Base-by-base conservation (phyloP, 2,888 invertebrate species). In the Arrhopalites spinosus region DNA sequence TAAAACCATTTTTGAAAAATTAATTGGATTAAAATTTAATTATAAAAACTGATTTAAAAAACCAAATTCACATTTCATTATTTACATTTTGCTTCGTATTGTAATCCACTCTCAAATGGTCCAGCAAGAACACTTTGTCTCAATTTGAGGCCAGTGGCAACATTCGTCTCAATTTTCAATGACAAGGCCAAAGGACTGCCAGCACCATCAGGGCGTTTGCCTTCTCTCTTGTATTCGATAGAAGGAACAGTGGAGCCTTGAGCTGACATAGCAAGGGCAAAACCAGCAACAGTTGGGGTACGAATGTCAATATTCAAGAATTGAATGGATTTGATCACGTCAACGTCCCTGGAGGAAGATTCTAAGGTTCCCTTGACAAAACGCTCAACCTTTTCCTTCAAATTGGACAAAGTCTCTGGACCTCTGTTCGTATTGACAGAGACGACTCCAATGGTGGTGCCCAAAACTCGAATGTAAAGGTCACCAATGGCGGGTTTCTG, bases 241-340 rank as follows among this genome's bases (percentile, higher is more conserved):
- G 92, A 92, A 0, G 91, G 88, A 0, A 92, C 91, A 27, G 91
- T 89, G 1, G 92, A 89, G 1, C 93, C 95, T 79, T 92, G 90
- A 0, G 92, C 88, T 72, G 90, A 89, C 0, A 96, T 86, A 75
- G 91, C 90, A 7, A 97, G 87, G 0, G 95, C 92, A 17, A 95
- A 87, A 85, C 97, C 97, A 69, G 91, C 87, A 47, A 91, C 90
- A 0, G 96, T 96, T 0, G 97, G 96, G 83, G 96, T 92, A 0
- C 90, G 88, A 0, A 94, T 85, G 83, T 93, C 91, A 1, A 90
- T 89, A 83, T 96, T 95, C 64, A 95, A 84, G 86, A 96, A 92
- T 2, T 93, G 87, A 8, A 91, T 84, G 84, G 84, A 85, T 80
- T 86, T 85, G 3, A 85, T 85, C 67, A 85, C 81, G 50, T 86